phyloP scores from a whole-genome alignment of 2,797 vertebrate species.

The Coluber constrictor region DNA sequence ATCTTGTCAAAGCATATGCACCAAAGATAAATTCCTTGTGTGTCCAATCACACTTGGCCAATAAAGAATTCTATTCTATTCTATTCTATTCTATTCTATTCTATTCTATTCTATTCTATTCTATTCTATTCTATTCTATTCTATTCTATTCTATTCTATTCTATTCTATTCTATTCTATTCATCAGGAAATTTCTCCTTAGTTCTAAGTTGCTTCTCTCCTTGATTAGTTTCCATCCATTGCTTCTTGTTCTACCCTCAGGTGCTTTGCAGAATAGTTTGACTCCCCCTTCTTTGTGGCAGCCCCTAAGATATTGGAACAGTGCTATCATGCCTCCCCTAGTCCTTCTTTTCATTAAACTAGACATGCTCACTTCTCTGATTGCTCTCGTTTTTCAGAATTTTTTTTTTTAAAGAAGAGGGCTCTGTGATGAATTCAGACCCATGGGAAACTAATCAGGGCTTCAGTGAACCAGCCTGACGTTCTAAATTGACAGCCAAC shows the following conservation, averaged over 20 bases:
- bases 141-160: too few species aligned
- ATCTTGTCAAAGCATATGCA: too few species aligned
- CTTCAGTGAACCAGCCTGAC: slow-evolving; percentile 38
- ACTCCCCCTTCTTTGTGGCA: background rate
- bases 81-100: too few species aligned
- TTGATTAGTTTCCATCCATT: background rate
- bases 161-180: too few species aligned
- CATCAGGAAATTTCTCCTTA: background rate
- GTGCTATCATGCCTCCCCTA: too few species aligned
- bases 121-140: rapidly evolving
- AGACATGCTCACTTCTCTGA: slow-evolving; percentile 1
- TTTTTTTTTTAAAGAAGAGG: background rate
- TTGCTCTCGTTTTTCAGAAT: slow-evolving; percentile 10
- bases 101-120: rapidly evolving
- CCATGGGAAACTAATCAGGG: slow-evolving; percentile 33
- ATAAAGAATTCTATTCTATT: too few species aligned
- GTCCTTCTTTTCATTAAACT: background rate
- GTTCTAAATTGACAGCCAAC: slow-evolving; percentile 44
- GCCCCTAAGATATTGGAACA: background rate
- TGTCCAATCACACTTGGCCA: too few species aligned
- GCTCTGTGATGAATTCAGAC: slow-evolving; percentile 26
- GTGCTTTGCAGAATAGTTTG: background rate
- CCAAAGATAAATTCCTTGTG: too few species aligned
- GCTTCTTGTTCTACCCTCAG: background rate
- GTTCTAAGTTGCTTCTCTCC: background rate